Base-by-base conservation (phyloP, 2,888 invertebrate genomes). In the Lysandra coridon region DNA sequence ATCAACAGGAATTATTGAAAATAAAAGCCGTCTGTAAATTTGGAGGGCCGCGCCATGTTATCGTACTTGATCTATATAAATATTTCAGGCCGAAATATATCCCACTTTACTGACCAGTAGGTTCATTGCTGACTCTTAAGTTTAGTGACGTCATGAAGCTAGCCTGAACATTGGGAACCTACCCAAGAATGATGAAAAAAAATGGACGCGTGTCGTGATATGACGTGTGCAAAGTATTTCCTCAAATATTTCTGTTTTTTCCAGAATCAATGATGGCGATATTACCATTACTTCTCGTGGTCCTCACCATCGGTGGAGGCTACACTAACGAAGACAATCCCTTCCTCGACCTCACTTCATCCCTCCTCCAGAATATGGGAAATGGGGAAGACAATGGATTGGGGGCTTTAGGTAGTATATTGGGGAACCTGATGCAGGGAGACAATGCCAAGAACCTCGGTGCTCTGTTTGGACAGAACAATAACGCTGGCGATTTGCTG, bases 391-490 rank as follows among this genome's bases (percentile, higher is more conserved):
- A 86, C 33, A 88, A 87, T 78, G 88, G 93, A 12, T 87, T 96
- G 76, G 95, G 95, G 0, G 95, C 95, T 1, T 90, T 97, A 0
- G 97, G 96, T 1, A 96, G 95, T 10, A 91, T 97, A 76, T 92
- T 97, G 12, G 96, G 96, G 1, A 95, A 94, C 53, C 93, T 97
- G 77, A 95, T 97, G 95, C 96, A 97, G 83, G 95, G 96, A 0
- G 96, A 96, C 79, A 95, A 95, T 44, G 96, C 95, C 1, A 96
- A 96, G 86, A 95, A 95, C 84, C 86, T 96, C 33, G 92, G 91
- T 0, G 85, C 91, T 1, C 84, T 93, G 83, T 86, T 90, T 79
- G 93, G 90, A 81, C 92, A 92, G 53, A 90, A 88, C 17, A 85
- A 84, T 2, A 89, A 88, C 14, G 89, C 92, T 37, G 95, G 95